Percentiles rank a stretch among this genome's conserved stretches.
Evolutionary conservation across 1,140 invertebrate genomes (phyloP).

Genomic region (Brachionus plicatilis): DNA sequence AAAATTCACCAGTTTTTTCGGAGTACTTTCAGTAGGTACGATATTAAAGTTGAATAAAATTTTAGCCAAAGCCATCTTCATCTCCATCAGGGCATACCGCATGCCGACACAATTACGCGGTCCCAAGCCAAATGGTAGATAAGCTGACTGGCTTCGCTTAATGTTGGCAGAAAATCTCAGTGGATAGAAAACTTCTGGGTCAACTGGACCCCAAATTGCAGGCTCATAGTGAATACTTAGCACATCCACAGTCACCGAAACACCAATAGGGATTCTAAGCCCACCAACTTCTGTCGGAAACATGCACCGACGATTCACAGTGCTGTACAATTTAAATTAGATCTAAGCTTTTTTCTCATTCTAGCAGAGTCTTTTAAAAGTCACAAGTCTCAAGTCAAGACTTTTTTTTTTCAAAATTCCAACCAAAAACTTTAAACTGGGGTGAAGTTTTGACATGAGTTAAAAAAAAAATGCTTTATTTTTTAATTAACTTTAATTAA

Average conservation of each 20-base stretch:
- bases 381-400: no score
- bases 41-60: slow-evolving; percentile 48
- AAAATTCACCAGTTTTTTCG: neutral
- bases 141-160: slow-evolving; percentile 46
- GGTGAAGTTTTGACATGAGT: no score
- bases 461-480: no score
- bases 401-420: no score
- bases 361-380: no score
- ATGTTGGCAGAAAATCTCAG: slow-evolving; percentile 56
- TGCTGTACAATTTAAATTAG: slow-evolving; percentile 41
- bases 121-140: slow-evolving; percentile 59
- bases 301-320: slow-evolving; percentile 47
- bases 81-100: slow-evolving; percentile 64
- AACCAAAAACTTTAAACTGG: no score
- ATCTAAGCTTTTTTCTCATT: neutral
- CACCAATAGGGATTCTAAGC: slow-evolving; percentile 49
- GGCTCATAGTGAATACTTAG: slow-evolving; percentile 51
- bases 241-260: slow-evolving; percentile 50
- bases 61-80: slow-evolving; percentile 61
- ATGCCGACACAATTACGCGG: slow-evolving; percentile 59
- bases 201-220: slow-evolving; percentile 49
- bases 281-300: slow-evolving; percentile 46
- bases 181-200: slow-evolving; percentile 63
- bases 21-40: slow-evolving; percentile 36
- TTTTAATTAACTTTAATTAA: no score